phyloP scores from a whole-genome alignment of 1,140 invertebrate species.

The Bathynomus jamesi region DNA sequence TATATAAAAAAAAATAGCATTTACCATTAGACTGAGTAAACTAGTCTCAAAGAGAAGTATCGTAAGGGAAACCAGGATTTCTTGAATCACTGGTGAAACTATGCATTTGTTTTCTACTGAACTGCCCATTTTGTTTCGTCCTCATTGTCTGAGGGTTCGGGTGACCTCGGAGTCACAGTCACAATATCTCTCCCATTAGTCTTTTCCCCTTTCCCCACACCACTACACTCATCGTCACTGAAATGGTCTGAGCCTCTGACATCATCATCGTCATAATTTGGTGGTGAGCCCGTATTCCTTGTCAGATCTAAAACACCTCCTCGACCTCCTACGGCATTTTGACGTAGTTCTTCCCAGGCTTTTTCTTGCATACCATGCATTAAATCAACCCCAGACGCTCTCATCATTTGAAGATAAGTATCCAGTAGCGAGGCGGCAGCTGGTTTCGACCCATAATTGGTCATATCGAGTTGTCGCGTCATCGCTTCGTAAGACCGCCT shows the following conservation, averaged over 20 bases:
- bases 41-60: too few species aligned
- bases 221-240: slow-evolving; percentile 15
- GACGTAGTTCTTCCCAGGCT: neutral
- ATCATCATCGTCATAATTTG: slow-evolving; percentile 11
- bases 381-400: slow-evolving; percentile 36
- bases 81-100: neutral
- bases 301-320: slow-evolving; percentile 10
- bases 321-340: slow-evolving; percentile 4
- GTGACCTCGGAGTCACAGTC: slow-evolving; percentile 25
- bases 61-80: too few species aligned
- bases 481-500: slow-evolving; percentile 28
- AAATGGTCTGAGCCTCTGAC: slow-evolving; percentile 10
- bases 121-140: slow-evolving; percentile 33
- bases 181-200: neutral
- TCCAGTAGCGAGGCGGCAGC: slow-evolving; percentile 35
- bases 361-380: slow-evolving; percentile 8
- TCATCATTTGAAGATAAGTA: slow-evolving; percentile 39
- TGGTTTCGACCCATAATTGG: slow-evolving; percentile 23
- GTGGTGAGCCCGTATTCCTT: slow-evolving; percentile 4
- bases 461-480: slow-evolving; percentile 31
- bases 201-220: neutral
- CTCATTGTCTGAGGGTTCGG: slow-evolving; percentile 27
- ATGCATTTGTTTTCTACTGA: slow-evolving; percentile 13
- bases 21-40: too few species aligned
- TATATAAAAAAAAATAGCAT: too few species aligned